Evolutionary conservation across 2,113 vertebrate species (phyloP), one percentile per base, ranked within the genome.

Genomic region (Amia ocellicauda): DNA sequence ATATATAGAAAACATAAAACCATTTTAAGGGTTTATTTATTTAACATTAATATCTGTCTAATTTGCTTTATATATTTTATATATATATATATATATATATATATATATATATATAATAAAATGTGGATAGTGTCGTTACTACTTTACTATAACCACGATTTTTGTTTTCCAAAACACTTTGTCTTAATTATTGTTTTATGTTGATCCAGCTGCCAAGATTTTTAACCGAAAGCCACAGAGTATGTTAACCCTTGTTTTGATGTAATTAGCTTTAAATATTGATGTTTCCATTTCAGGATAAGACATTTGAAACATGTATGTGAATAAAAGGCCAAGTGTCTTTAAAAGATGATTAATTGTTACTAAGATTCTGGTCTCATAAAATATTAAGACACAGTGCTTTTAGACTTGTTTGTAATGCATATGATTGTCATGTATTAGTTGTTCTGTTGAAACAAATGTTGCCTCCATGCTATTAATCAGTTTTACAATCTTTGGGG

Each of bases 311-410:
- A 73, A 86, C 31, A 85, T 72, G 49, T 71, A 73, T 51, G 57
- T 51, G 5, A 23, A 16, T 64, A 74, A 66, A 78, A 84, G 65
- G 70, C 62, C 69, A 84, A 81, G 69, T 60, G 68, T 71, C 75
- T 81, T 77, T 83, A 87, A 77, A 82, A 79, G 67, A 71, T 72
- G 68, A 83, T 86, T 83, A 87, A 80, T 79, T 80, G 79, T 79
- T 72, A 78, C 71, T 76, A 86, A 79, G 69, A 69, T 82, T 81
- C 76, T 69, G 75, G 68, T 58, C 27, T 77, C 80, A 90, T 93
- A 63, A 90, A 92, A 91, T 91, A 91, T 88, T 89, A 78, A 90
- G 85, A 64, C 67, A 67, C 67, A 49, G 56, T 62, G 68, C 74
- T 87, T 74, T 86, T 73, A 79, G 64, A 68, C 64, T 47, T 78